A percentile compares a stretch with the other conserved stretches of the same genome.
phyloP scores from a whole-genome alignment of 2,888 invertebrate genomes.

The Tineola bisselliella region DNA sequence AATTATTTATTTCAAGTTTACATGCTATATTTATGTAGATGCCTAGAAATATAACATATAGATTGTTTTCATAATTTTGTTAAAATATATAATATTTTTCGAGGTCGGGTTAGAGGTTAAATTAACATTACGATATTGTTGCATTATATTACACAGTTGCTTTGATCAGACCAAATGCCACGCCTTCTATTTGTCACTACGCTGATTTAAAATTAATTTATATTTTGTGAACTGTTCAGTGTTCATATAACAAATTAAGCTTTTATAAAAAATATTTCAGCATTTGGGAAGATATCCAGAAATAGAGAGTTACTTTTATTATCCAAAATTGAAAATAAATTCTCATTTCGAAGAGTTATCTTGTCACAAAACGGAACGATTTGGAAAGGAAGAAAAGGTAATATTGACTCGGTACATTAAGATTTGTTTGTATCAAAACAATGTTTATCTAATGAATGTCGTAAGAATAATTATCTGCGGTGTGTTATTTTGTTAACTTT shows the following conservation, averaged over 20 bases:
- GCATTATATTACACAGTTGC: background rate
- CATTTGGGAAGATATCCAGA: conserved; percentile 51
- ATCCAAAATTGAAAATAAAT: conserved; percentile 39
- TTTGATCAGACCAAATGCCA: background rate
- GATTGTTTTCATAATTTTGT: background rate
- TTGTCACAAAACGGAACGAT: conserved; percentile 32
- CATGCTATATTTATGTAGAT: no score
- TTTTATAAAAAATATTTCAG: conserved; percentile 24
- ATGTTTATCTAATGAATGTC: no score
- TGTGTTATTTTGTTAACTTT: no score
- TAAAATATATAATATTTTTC: background rate
- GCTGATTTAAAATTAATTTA: no score
- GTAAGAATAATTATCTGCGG: no score
- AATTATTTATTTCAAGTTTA: no score
- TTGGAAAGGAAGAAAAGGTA: conserved; percentile 34
- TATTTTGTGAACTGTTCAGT: no score
- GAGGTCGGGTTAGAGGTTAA: conserved; percentile 6
- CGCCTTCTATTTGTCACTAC: background rate
- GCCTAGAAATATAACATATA: background rate
- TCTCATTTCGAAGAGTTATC: conserved; percentile 52
- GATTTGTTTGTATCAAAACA: background rate
- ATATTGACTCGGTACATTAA: background rate
- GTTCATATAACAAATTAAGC: no score
- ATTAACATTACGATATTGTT: background rate
- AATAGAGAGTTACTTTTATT: conserved; percentile 38